These are phyloP conservation scores for Dicerorhinus sumatrensis DNA, from an alignment of 2,113 vertebrate species.

Conservation along the genomic window DNA sequence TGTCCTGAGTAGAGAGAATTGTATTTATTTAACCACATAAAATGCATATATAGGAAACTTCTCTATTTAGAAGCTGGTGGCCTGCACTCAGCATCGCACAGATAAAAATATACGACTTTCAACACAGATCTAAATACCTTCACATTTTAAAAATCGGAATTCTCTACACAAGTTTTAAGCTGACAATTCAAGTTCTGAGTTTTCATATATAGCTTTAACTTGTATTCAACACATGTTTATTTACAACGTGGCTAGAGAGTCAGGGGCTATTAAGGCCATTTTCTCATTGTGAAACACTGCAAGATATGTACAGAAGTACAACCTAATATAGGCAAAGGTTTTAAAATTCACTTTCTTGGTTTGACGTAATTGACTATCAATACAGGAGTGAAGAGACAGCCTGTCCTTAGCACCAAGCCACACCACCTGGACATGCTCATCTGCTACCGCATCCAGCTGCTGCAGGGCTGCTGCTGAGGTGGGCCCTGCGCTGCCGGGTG, in stretches of 20 bases:
- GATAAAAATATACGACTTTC: constrained; percentile 90
- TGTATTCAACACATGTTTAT: constrained; percentile 88
- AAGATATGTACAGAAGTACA: constrained; percentile 84
- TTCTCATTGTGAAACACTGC: constrained; percentile 84
- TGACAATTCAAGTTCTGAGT: constrained; percentile 85
- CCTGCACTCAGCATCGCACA: constrained; percentile 90
- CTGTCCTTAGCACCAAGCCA: constrained; percentile 85
- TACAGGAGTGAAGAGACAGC: constrained; percentile 66
- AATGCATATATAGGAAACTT: constrained; percentile 84
- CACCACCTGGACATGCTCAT: background rate
- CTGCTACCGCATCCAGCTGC: background rate
- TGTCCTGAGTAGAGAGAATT: constrained; percentile 88
- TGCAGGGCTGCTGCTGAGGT: background rate
- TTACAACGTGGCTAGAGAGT: constrained; percentile 85
- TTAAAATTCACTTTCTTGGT: constrained; percentile 83
- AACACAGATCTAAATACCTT: constrained; percentile 88
- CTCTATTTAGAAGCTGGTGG: constrained; percentile 86
- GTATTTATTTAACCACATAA: constrained; percentile 85
- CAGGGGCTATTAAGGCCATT: constrained; percentile 85
- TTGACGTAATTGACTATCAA: constrained; percentile 78
- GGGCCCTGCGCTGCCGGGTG: background rate
- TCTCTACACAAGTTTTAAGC: constrained; percentile 84
- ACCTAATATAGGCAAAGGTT: constrained; percentile 91
- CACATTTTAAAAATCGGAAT: constrained; percentile 87
- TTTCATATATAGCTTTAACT: constrained; percentile 83